A percentile compares a stretch with the other conserved stretches of the same genome.
Conservation (phyloP, 23 tunicate species). For the Pegea sp. region DNA sequence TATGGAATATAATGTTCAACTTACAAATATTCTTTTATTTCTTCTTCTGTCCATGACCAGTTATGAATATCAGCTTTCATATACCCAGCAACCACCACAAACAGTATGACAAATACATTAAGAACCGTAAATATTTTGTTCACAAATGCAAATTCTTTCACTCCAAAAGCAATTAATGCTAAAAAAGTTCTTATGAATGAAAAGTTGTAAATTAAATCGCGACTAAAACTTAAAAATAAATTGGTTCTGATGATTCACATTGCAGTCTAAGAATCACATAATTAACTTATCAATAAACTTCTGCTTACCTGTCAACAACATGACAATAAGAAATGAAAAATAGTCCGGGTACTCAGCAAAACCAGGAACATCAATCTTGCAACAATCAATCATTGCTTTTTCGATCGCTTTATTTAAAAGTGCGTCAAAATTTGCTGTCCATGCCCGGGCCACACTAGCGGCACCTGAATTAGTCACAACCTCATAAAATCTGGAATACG, state of each 20-base stretch:
- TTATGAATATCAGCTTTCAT: slow-evolving; percentile 61
- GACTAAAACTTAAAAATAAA: background rate
- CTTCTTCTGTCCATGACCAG: slow-evolving; percentile 63
- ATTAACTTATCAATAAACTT: too few species aligned
- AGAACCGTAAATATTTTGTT: slow-evolving; percentile 88
- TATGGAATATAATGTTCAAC: too few species aligned
- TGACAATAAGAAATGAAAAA: slow-evolving; percentile 54
- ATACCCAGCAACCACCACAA: slow-evolving; percentile 72
- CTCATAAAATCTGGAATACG: too few species aligned
- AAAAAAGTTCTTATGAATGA: too few species aligned
- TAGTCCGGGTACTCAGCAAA: slow-evolving; percentile 74
- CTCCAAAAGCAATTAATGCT: slow-evolving; percentile 94
- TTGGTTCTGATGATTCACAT: too few species aligned
- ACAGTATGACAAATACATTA: slow-evolving; percentile 65
- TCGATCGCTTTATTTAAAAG: slow-evolving; percentile 28
- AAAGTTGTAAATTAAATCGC: too few species aligned
- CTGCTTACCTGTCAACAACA: slow-evolving; percentile 49
- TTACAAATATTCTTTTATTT: slow-evolving; percentile 12
- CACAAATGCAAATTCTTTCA: slow-evolving; percentile 79
- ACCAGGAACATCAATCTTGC: slow-evolving; percentile 25
- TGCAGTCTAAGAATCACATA: too few species aligned
- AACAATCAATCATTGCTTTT: slow-evolving; percentile 18
- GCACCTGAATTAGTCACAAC: too few species aligned
- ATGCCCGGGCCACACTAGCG: slow-evolving; percentile 89
- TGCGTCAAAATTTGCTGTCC: slow-evolving; percentile 85